Evolutionary conservation across 2,888 invertebrate genomes (phyloP), one percentile per base, ranked within the genome.

Genomic region (Lepas anatifera): DNA sequence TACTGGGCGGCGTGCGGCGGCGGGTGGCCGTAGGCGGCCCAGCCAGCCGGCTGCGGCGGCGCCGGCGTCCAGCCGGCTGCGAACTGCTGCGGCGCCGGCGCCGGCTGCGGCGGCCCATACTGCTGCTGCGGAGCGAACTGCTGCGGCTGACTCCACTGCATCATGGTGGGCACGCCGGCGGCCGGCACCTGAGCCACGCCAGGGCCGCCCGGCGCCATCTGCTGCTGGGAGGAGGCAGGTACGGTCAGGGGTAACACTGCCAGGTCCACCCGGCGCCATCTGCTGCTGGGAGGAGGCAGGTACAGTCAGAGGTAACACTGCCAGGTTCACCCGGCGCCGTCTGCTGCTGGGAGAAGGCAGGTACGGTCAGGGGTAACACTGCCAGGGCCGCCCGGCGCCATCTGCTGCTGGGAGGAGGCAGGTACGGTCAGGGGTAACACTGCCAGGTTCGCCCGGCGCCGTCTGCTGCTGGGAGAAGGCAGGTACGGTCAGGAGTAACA

Each of bases 121-220:
- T 27, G 29, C 58, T 58, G 58, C 58, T 58, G 58, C 29, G 58
- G 32, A 16, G 58, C 25, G 58, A 58, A 58, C 58, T 58, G 58
- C 58, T 32, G 58, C 58, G 29, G 58, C 58, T 58, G 58, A 22
- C 58, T 13, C 58, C 58, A 58, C 58, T 58, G 58, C 58, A 58
- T 32, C 58, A 58, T 32, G 8, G 58, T 13, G 3, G 58, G 58
- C 52, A 52, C 29, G 13, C 52, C 52, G 29, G 25, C 52, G 52
- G 52, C 52, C 27, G 52, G 1, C 58, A 58, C 32, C 16, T 29
- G 58, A 2, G 58, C 58, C 58, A 58, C 58, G 58, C 58, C 58
- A 22, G n/a, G 48, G 0, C 32, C 58, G 32, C 58, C 58, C 18
- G 32, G 32, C 18, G 58, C 58, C 58, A 58, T 16, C 58, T 58